Base-by-base conservation (phyloP, 2,888 invertebrate genomes). In the Ormyrus nitidulus region DNA sequence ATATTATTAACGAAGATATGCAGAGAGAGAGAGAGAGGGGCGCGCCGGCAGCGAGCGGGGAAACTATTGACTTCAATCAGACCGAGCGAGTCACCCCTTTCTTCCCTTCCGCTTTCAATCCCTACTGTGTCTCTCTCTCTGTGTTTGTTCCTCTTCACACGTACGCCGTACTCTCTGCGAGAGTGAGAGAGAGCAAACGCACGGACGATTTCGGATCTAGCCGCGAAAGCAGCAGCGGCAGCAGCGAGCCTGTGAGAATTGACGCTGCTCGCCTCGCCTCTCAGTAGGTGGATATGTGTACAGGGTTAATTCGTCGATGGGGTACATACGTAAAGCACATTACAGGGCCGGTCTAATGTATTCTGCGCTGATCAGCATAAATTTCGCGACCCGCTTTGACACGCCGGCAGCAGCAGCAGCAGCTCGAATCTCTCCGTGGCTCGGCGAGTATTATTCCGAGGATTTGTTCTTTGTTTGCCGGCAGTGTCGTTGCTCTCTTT, bases 1-100 rank as follows among this genome's bases (percentile, higher is more conserved):
- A 88, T 88, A 89, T 89, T 89, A 89, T 89, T 88, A 89, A 88
- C 86, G 88, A 85, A 85, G 86, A 85, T 85, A 85, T 84, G 85
- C 79, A 75, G 82, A 58, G 59, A 53, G 54, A 51, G 70, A 6
- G 51, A 53, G 49, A 44, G 66, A 44, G 49, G 51, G 19, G 48
- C 61, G 59, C 19, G 13, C 79, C 77, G 81, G 80, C 78, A 80
- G 62, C 83, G 79, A 74, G 83, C 77, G 84, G 83, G 87, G 81
- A 86, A 87, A 88, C 86, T 88, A 89, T 88, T 86, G 88, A 85
- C 88, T 87, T 85, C 86, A 87, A 88, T 88, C 86, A 85, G 85
- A 85, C 66, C 71, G 70, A 69, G 74, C 71, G 70, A 69, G 74
- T 72, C 74, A 72, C 76, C 66, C 75, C 59, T 34, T 34, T 65